Evolutionary conservation across 1,140 invertebrate genomes (phyloP), one percentile per base, ranked within the genome.

Genomic region (Apis cerana): DNA sequence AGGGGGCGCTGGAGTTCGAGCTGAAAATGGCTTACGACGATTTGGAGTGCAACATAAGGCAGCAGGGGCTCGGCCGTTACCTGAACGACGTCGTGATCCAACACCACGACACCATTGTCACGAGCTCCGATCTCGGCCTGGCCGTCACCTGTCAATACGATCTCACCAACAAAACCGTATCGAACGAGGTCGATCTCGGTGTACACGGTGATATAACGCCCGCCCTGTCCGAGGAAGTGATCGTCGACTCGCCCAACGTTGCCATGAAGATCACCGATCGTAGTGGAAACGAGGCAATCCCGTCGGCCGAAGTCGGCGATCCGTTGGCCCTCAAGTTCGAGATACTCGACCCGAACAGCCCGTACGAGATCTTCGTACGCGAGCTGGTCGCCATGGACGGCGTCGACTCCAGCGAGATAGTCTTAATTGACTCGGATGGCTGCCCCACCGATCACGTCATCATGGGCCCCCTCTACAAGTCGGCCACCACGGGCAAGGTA

Each of bases 321-420:
- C 97, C 97, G 4, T 93, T 99, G 91, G 97, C 98, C 10, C 96
- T 99, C 4, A 96, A 97, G 90, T 99, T 99, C 93, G 97, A 98
- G 93, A 98, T 99, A 86, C 95, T 98, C 85, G 98, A 99, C 93
- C 96, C 96, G 82, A 97, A 98, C 94, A 98, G 97, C 89, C 98
- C 98, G 4, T 99, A 98, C 94, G 98, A 99, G 93, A 98, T 99
- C 85, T 99, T 99, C 92, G 98, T 99, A 8, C 96, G 98, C 71
- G 98, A 99, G 93, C 94, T 99, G 84, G 97, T 99, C 48, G 98
- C 98, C 59, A 97, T 98, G 97, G 98, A 99, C 92, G 98, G 98
- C 52, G 97, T 97, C 56, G 98, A 98, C 92, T 98, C 97, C 75
- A 97, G 97, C 89, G 97, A 98, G 95, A 99, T 99, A 86, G 96